phyloP scores from a whole-genome alignment of 2,113 vertebrate genomes.

The Paralichthys olivaceus region DNA sequence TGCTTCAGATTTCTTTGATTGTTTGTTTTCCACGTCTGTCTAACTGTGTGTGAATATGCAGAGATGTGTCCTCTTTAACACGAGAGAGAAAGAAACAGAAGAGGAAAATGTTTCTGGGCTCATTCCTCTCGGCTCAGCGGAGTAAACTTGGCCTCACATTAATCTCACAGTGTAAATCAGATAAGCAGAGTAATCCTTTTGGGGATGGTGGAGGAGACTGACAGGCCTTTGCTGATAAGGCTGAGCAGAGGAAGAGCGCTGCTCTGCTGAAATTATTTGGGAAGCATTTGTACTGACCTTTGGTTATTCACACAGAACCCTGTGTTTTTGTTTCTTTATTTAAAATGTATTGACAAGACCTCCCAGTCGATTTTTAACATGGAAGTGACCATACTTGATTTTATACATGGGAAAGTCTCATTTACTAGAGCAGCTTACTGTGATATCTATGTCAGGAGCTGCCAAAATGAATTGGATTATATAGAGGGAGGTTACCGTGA shows the following conservation, averaged over 20 bases:
- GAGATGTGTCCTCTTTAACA: not conserved
- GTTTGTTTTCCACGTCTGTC: too few species aligned
- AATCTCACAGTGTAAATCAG: slow-evolving; percentile 55
- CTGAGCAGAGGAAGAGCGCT: slow-evolving; percentile 47
- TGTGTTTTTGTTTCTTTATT: too few species aligned
- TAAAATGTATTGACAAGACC: too few species aligned
- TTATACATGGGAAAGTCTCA: too few species aligned
- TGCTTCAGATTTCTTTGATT: too few species aligned
- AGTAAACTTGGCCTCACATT: slow-evolving; percentile 29
- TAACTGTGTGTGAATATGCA: too few species aligned
- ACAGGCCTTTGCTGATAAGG: slow-evolving; percentile 54
- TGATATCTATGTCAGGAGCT: too few species aligned
- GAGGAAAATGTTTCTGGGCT: slow-evolving; percentile 10
- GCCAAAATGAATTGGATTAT: too few species aligned
- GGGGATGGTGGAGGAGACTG: slow-evolving; percentile 54
- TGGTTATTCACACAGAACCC: not conserved
- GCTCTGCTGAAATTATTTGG: slow-evolving; percentile 16
- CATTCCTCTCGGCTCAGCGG: slow-evolving; percentile 12
- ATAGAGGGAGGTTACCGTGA: too few species aligned
- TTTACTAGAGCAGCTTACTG: too few species aligned
- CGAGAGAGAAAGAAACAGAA: not conserved
- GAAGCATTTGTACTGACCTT: not conserved
- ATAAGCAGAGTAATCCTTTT: slow-evolving; percentile 60
- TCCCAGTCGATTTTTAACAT: too few species aligned
- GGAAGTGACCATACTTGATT: too few species aligned